These are phyloP conservation scores for Tachuris rubrigastra DNA, from an alignment of 2,113 vertebrate genomes.

Conservation along the genomic window DNA sequence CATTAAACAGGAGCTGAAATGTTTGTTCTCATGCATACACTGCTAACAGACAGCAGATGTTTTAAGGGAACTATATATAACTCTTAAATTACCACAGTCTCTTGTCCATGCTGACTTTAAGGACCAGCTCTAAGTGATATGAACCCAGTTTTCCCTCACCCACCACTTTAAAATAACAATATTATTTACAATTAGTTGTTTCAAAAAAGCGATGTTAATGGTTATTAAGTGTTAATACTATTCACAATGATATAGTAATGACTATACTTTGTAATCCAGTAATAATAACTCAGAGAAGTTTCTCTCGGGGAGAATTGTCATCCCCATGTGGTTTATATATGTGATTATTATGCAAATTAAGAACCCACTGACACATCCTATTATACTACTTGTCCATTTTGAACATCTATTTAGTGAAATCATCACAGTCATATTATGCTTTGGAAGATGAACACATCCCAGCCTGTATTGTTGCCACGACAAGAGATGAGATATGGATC, in stretches of 20 bases:
- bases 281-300: slow-evolving; percentile 24
- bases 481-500: not conserved
- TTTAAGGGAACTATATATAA: not conserved
- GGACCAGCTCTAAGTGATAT: not conserved
- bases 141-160: not conserved
- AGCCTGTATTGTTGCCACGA: not conserved
- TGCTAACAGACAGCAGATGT: not conserved
- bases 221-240: not conserved
- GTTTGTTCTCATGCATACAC: not conserved
- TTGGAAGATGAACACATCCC: not conserved
- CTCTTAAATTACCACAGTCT: not conserved
- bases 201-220: not conserved
- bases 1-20: not conserved
- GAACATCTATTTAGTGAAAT: not conserved
- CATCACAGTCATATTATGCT: not conserved
- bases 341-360: slow-evolving; percentile 39
- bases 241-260: not conserved
- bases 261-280: not conserved
- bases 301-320: not conserved
- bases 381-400: slow-evolving; percentile 23
- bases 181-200: not conserved
- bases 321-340: not conserved
- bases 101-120: not conserved
- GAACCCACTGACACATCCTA: slow-evolving; percentile 18
- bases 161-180: not conserved